phyloP scores from a whole-genome alignment of 1,140 invertebrate genomes.

The Hypothenemus hampei region DNA sequence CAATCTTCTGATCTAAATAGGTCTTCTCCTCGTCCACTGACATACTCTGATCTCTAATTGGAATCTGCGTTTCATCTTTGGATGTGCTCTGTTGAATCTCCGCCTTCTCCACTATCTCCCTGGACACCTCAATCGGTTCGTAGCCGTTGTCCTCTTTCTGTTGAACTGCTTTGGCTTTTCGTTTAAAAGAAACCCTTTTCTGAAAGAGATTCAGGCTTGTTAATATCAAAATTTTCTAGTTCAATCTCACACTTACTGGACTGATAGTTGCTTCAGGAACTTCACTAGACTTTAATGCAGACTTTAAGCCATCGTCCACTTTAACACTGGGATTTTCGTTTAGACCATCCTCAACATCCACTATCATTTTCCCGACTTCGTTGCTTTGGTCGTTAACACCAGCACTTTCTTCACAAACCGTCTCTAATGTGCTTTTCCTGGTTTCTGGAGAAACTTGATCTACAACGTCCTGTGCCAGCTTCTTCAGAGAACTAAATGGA shows the following conservation, averaged over 20 bases:
- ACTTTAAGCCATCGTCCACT: slow-evolving; percentile 22
- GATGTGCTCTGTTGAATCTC: background rate
- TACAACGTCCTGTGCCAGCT: slow-evolving; percentile 36
- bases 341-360: slow-evolving; percentile 31
- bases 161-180: slow-evolving; percentile 31
- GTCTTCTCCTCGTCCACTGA: slow-evolving; percentile 35
- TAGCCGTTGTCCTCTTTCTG: slow-evolving; percentile 46
- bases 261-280: too few relatives aligned
- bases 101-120: slow-evolving; percentile 13
- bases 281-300: slow-evolving; percentile 28
- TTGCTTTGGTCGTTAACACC: slow-evolving; percentile 4
- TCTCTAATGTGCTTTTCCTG: slow-evolving; percentile 26
- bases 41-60: slow-evolving; percentile 26
- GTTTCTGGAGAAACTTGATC: slow-evolving; percentile 35
- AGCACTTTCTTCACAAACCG: slow-evolving; percentile 31
- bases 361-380: slow-evolving; percentile 28
- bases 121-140: slow-evolving; percentile 42
- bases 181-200: slow-evolving; percentile 47
- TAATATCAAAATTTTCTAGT: background rate
- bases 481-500: slow-evolving; percentile 36
- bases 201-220: slow-evolving; percentile 16
- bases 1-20: slow-evolving; percentile 36
- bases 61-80: background rate
- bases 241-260: background rate
- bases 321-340: slow-evolving; percentile 16